A percentile compares a stretch with the other conserved stretches of the same genome.
phyloP scores from a whole-genome alignment of 1,140 invertebrate genomes.

The Aporrectodea caliginosa region DNA sequence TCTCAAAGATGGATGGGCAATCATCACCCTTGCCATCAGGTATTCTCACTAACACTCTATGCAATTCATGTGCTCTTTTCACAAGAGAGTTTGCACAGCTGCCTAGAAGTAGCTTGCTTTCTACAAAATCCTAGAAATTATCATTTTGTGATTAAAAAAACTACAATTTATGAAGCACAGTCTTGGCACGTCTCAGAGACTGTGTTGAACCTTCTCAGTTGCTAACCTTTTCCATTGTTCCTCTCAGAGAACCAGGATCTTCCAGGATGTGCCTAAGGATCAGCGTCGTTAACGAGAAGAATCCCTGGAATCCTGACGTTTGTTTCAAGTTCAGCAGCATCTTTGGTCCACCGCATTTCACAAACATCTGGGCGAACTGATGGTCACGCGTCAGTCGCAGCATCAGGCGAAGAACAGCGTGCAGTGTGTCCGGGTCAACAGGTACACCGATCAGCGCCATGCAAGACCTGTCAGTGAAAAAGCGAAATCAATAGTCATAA shows the following conservation, averaged over 20 bases:
- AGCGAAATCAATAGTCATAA: conserved; percentile 9
- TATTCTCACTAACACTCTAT: no score
- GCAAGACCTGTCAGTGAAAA: conserved; percentile 59
- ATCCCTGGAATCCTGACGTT: conserved; percentile 70
- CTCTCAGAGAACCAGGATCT: conserved; percentile 68
- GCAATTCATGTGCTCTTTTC: no score
- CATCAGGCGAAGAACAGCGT: conserved; percentile 73
- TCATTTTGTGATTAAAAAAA: no score
- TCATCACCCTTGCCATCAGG: no score
- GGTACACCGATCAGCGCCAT: conserved; percentile 68
- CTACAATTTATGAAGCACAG: no score
- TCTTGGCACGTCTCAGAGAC: no score
- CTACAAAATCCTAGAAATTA: conserved; percentile 8
- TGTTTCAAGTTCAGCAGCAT: conserved; percentile 70
- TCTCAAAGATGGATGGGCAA: no score
- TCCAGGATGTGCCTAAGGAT: conserved; percentile 80
- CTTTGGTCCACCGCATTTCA: conserved; percentile 69
- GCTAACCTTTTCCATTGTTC: conserved; percentile 77
- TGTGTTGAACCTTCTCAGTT: no score
- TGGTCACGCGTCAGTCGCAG: conserved; percentile 74
- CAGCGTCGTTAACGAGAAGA: conserved; percentile 73
- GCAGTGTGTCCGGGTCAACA: conserved; percentile 72
- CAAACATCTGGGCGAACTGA: conserved; percentile 71
- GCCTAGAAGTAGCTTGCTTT: background rate
- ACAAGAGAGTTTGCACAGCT: no score